Evolutionary conservation across 35 echinoderm and acorn worm genomes (phyloP).

Genomic region (Hemicentrotus pulcherrimus): DNA sequence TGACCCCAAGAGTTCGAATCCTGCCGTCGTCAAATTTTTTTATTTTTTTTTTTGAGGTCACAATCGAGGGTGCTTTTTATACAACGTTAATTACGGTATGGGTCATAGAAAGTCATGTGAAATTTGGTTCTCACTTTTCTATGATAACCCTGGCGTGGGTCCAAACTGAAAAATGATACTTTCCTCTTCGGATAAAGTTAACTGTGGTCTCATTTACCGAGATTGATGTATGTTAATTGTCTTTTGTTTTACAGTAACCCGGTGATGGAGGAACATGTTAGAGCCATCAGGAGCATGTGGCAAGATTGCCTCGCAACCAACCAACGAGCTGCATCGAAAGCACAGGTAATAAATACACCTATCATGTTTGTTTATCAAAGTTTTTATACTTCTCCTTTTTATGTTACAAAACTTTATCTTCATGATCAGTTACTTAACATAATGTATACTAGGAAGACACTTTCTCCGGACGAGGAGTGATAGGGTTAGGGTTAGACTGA

Average conservation of each 20-base stretch:
- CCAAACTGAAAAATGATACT: not conserved
- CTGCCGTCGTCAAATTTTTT: not conserved
- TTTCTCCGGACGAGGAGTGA: too few species aligned
- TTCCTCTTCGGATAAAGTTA: not conserved
- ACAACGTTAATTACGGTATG: too few species aligned
- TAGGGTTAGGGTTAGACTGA: too few species aligned
- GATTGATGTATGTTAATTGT: not conserved
- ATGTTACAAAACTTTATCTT: too few species aligned
- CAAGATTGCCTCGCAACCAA: not conserved
- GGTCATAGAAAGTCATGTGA: too few species aligned
- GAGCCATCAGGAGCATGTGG: not conserved
- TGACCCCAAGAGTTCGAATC: not conserved
- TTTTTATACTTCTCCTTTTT: not conserved
- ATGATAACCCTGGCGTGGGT: too few species aligned
- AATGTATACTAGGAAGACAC: too few species aligned
- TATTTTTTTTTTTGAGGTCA: too few species aligned
- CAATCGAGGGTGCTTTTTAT: too few species aligned
- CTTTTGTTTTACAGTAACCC: not conserved
- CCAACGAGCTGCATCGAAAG: slow-evolving; percentile 1
- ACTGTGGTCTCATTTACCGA: not conserved
- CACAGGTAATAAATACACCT: not conserved
- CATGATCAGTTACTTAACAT: too few species aligned
- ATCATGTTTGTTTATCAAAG: not conserved
- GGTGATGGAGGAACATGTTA: not conserved
- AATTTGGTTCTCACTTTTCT: too few species aligned